phyloP scores from a whole-genome alignment of 2,888 invertebrate genomes.

The Macrophya annulata region DNA sequence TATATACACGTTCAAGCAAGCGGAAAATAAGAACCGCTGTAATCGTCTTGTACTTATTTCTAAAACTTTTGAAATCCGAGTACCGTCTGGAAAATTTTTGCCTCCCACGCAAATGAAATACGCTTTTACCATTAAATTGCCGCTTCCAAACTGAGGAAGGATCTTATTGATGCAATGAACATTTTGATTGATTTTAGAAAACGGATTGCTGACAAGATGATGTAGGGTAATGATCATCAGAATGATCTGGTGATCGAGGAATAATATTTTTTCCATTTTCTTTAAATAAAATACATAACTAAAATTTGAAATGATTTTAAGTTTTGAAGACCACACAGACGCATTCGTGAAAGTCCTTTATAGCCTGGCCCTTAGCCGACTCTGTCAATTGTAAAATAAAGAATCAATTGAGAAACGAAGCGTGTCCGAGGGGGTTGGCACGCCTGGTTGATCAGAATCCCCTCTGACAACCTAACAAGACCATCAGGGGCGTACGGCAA shows the following conservation, averaged over 20 bases:
- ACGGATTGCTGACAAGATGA: not conserved
- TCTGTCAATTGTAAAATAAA: conserved; percentile 77
- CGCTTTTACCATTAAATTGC: not conserved
- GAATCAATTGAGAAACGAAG: conserved; percentile 79
- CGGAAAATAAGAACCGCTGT: conserved; percentile 8
- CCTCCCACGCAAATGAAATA: not conserved
- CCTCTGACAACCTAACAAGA: conserved; percentile 75
- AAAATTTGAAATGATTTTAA: not conserved
- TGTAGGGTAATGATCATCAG: not conserved
- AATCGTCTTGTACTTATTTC: not conserved
- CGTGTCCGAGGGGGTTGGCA: conserved; percentile 71
- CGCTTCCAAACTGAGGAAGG: not conserved
- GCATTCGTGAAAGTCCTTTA: conserved; percentile 10
- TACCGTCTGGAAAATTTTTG: not conserved
- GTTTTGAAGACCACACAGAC: not conserved
- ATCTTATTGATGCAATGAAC: not conserved
- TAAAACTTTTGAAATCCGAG: not conserved
- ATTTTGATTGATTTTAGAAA: not conserved
- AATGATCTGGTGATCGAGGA: not conserved
- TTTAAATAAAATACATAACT: not conserved
- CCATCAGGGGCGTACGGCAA: conserved; percentile 63
- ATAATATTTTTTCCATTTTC: not conserved
- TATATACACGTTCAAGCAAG: not conserved
- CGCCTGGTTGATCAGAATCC: conserved; percentile 76
- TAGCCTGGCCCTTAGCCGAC: conserved; percentile 53